Base-by-base conservation (phyloP, 2,888 invertebrate species). In the Cecidostiba fungosa region DNA sequence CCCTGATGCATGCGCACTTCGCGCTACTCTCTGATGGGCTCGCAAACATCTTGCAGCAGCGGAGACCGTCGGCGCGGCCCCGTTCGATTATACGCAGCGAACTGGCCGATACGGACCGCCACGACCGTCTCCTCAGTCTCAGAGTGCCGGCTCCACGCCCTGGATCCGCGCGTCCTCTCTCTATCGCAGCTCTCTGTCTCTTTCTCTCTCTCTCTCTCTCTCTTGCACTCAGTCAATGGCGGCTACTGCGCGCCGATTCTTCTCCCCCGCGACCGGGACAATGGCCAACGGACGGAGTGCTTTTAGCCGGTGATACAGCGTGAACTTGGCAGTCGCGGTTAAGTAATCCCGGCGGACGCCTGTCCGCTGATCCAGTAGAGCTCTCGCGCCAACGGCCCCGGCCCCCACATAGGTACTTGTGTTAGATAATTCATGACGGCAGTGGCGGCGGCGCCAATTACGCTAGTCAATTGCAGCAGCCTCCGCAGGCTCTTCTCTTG, bases 141-240 rank as follows among this genome's bases (percentile, higher is more conserved):
- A 50, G 19, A 19, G 39, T 72, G 39, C 72, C 72, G 72, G 72
- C 70, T 82, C 82, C 77, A 82, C 82, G 77, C 77, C 83, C 83
- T 62, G 77, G 73, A 72, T 8, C 12, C 62, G 54, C 50, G 59
- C 72, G 29, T 62, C 26, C 50, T 36, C 77, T 36, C 16, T 5
- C 76, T 32, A 32, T 23, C 43, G n/a, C 69, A n/a, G n/a, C 43
- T 73, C 72, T 36, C 66, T 82, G 50, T 47, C n/a, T 69, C 43
- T 47, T 12, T 39, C 74, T 23, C 29, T 59, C 32, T 32, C 70
- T 54, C 16, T 70, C n/a, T 29, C 36, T 66, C n/a, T 66, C 50
- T 3, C 23, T 14, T 50, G 19, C 50, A 3, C 29, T 6, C 39
- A 72, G 43, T 69, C 69, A 84, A 79, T 84, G 78, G 84, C 84